Percentiles rank a stretch among this genome's conserved stretches.
Conservation (phyloP, 2,888 invertebrate species). For the Hemaris fuciformis region DNA sequence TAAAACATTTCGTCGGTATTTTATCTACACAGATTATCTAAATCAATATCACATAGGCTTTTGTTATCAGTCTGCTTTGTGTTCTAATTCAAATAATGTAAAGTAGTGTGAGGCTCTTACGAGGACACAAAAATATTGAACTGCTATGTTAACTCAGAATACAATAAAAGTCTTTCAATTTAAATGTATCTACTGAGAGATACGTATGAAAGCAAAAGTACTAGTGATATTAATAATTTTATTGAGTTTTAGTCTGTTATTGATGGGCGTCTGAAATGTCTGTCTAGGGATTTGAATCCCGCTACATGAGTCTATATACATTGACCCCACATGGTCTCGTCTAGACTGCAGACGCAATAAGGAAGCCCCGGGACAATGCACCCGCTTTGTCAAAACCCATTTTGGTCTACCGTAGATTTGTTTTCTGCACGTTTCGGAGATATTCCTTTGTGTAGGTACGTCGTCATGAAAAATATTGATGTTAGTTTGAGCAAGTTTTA, state of each 20-base stretch:
- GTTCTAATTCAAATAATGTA: neutral
- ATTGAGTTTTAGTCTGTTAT: conserved; percentile 18
- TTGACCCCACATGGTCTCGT: conserved; percentile 54
- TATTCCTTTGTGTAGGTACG: neutral
- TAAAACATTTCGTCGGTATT: neutral
- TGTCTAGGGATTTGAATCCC: conserved; percentile 37
- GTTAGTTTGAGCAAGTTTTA: neutral
- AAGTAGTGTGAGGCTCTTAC: neutral
- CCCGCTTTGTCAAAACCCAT: conserved; percentile 20
- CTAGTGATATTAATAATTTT: conserved; percentile 18
- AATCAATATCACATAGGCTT: neutral
- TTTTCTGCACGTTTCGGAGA: neutral
- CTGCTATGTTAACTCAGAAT: too few relatives aligned
- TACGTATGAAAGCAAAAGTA: neutral
- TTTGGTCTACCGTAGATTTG: neutral
- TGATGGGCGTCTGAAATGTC: conserved; percentile 28
- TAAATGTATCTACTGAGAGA: neutral
- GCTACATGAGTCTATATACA: conserved; percentile 19
- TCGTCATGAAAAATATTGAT: neutral
- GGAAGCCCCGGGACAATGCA: conserved; percentile 55
- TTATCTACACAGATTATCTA: neutral
- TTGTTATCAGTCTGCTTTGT: neutral
- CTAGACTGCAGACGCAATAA: conserved; percentile 56
- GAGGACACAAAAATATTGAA: too few relatives aligned
- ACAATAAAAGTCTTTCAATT: too few relatives aligned